Conservation (phyloP, 2,888 invertebrate species). For the Stenichneumon culpator region DNA sequence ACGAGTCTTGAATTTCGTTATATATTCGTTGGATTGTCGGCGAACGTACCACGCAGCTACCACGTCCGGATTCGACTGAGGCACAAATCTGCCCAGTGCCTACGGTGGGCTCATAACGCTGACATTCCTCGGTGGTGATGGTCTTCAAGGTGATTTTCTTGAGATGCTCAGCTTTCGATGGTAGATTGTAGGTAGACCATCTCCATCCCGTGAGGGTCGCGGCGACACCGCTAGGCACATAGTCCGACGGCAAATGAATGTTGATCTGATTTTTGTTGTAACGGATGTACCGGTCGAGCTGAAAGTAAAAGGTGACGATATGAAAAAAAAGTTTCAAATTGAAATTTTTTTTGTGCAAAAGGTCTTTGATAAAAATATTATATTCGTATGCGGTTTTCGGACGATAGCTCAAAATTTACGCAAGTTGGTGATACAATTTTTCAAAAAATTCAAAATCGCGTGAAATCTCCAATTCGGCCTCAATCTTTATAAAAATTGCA, state of each 20-base stretch:
- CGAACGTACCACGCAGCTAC: slow-evolving; percentile 37
- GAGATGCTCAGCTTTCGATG: slow-evolving; percentile 2
- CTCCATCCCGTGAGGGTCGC: slow-evolving; percentile 50
- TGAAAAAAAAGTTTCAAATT: too few relatives aligned
- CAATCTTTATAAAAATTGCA: too few relatives aligned
- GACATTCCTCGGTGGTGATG: slow-evolving; percentile 19
- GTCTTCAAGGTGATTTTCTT: slow-evolving; percentile 20
- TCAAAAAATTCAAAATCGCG: too few relatives aligned
- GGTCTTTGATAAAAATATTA: too few relatives aligned
- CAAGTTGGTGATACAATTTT: too few relatives aligned
- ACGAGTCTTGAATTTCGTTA: neutral
- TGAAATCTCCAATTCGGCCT: too few relatives aligned
- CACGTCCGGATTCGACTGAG: slow-evolving; percentile 7
- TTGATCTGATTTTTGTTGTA: slow-evolving; percentile 4
- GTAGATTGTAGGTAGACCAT: neutral
- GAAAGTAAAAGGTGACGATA: neutral
- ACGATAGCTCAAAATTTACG: too few relatives aligned
- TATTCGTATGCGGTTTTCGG: too few relatives aligned
- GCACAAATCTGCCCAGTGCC: slow-evolving; percentile 30
- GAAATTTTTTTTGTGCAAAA: too few relatives aligned
- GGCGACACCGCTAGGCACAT: neutral
- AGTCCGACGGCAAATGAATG: neutral
- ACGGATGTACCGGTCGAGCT: neutral
- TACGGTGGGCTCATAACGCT: neutral
- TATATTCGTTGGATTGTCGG: neutral